Evolutionary conservation across 2,888 invertebrate genomes (phyloP).

Genomic region (Galerucella calmariensis): DNA sequence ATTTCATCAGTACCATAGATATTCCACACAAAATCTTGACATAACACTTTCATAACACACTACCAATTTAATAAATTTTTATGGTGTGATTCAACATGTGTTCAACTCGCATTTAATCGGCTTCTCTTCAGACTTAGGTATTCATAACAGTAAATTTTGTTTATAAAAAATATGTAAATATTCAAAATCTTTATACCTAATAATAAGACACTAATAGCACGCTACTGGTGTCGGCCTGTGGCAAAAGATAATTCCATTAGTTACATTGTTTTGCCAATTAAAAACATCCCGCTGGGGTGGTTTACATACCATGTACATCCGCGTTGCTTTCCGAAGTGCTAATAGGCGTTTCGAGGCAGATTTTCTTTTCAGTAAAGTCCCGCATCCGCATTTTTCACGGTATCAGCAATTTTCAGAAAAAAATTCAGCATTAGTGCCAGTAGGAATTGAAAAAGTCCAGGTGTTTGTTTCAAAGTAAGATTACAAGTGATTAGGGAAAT

Average conservation of each 20-base stretch:
- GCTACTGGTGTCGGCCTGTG: constrained; percentile 17
- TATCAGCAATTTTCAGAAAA: constrained; percentile 5
- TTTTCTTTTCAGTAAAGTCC: constrained; percentile 4
- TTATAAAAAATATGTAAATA: too few species aligned
- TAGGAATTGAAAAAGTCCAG: constrained; percentile 1
- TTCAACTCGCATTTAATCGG: too few species aligned
- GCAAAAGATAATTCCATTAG: constrained; percentile 34
- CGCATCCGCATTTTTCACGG: constrained; percentile 9
- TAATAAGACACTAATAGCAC: not conserved
- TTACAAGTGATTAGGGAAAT: not conserved
- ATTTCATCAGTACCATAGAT: too few species aligned
- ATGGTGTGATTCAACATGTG: too few species aligned
- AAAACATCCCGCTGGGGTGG: constrained; percentile 35
- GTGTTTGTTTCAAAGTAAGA: not conserved
- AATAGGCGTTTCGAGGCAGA: constrained; percentile 14
- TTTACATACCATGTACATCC: constrained; percentile 33
- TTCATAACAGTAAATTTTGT: too few species aligned
- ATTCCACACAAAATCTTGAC: too few species aligned
- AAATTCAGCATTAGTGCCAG: not conserved
- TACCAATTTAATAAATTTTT: too few species aligned
- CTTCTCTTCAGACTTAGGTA: too few species aligned
- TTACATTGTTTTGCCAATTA: constrained; percentile 35
- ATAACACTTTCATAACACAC: too few species aligned
- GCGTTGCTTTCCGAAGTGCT: constrained; percentile 25
- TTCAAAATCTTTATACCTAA: too few species aligned